Evolutionary conservation across 1,140 invertebrate genomes (phyloP).

Genomic region (Rhagoletis zephyria): DNA sequence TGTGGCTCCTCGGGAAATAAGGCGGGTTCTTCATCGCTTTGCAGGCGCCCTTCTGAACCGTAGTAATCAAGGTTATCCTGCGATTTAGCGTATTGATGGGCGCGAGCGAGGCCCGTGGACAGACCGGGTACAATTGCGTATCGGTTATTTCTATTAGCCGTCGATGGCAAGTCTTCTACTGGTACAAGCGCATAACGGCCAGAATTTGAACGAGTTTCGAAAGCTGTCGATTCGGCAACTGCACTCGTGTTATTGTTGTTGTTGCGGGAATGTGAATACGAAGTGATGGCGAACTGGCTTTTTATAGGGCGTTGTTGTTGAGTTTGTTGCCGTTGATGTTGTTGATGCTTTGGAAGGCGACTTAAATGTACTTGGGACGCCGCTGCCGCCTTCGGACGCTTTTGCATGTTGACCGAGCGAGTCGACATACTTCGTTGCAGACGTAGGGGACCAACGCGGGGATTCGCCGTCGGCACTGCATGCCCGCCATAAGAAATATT

Average conservation of each 20-base stretch:
- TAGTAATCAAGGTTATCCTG: conserved; percentile 69
- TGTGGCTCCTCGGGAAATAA: conserved; percentile 69
- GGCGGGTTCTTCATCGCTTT: conserved; percentile 66
- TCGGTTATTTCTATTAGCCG: conserved; percentile 54
- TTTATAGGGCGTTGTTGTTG: conserved; percentile 49
- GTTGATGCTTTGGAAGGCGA: not conserved
- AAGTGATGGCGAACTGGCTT: conserved; percentile 53
- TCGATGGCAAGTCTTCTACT: conserved; percentile 68
- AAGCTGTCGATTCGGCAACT: conserved; percentile 26
- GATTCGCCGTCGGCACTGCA: conserved; percentile 66
- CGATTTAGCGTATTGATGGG: conserved; percentile 64
- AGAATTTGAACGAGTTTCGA: conserved; percentile 58
- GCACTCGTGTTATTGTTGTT: conserved; percentile 54
- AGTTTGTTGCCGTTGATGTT: not conserved
- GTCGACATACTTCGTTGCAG: conserved; percentile 72
- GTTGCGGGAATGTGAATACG: conserved; percentile 60
- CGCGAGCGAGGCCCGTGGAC: conserved; percentile 37
- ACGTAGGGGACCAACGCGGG: conserved; percentile 70
- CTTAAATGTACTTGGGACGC: not conserved
- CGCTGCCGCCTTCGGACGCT: not conserved
- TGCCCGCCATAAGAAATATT: conserved; percentile 72
- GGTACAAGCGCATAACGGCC: conserved; percentile 74
- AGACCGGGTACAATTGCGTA: conserved; percentile 62
- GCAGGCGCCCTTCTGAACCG: conserved; percentile 61
- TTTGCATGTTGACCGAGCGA: conserved; percentile 61